Evolutionary conservation across 1,140 invertebrate genomes (phyloP).

Genomic region (Camponotus pennsylvanicus): DNA sequence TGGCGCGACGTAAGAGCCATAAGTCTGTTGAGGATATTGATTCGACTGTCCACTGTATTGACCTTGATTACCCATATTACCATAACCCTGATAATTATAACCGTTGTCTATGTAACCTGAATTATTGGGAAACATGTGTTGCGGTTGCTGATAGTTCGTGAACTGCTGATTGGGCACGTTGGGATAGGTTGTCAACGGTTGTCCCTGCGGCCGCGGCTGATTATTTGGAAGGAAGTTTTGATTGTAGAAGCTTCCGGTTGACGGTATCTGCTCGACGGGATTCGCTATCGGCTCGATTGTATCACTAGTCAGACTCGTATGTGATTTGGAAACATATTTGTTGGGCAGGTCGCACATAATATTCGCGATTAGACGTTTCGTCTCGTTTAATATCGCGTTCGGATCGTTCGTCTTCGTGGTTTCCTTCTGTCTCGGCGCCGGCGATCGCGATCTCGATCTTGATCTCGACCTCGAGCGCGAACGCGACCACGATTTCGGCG

Average conservation of each 20-base stretch:
- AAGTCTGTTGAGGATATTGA: slow-evolving; percentile 77
- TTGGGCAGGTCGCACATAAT: slow-evolving; percentile 88
- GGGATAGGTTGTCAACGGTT: slow-evolving; percentile 66
- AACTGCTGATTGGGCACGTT: slow-evolving; percentile 70
- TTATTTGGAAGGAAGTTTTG: slow-evolving; percentile 60
- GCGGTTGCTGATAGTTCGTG: slow-evolving; percentile 68
- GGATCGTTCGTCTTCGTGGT: slow-evolving; percentile 81
- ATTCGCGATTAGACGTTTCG: slow-evolving; percentile 88
- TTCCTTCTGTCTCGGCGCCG: slow-evolving; percentile 75
- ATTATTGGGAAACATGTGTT: slow-evolving; percentile 74
- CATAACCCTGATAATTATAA: slow-evolving; percentile 79
- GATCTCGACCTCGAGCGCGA: slow-evolving; percentile 75
- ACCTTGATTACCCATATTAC: slow-evolving; percentile 69
- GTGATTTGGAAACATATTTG: slow-evolving; percentile 82
- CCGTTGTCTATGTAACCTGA: slow-evolving; percentile 80
- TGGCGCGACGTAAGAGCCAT: slow-evolving; percentile 70
- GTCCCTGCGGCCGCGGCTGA: slow-evolving; percentile 68
- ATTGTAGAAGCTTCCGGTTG: slow-evolving; percentile 68
- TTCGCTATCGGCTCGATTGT: slow-evolving; percentile 36
- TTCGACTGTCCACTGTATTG: slow-evolving; percentile 72
- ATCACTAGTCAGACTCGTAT: slow-evolving; percentile 57
- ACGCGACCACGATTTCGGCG: slow-evolving; percentile 66
- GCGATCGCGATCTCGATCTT: slow-evolving; percentile 73
- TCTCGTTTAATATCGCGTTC: slow-evolving; percentile 87
- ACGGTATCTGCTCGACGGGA: slow-evolving; percentile 43